Base-by-base conservation (phyloP, 2,797 vertebrate species). In the Calcarius lapponicus region DNA sequence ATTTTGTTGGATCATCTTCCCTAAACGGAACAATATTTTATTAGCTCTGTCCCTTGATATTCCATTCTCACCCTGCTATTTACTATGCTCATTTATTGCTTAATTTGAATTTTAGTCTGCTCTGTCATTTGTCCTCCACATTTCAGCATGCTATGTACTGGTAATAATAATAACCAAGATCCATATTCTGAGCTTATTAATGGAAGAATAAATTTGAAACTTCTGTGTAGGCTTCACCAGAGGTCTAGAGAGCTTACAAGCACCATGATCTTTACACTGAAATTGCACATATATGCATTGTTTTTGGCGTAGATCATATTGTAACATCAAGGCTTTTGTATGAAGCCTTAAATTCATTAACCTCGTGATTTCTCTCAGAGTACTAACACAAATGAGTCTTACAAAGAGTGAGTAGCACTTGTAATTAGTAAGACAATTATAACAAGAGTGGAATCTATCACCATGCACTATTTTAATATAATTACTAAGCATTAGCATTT, bases 381-480 rank as follows among this genome's bases (percentile, higher is more conserved):
- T 70, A 62, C 56, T 85, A 51, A 91, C 88, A 78, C 17, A 84
- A 92, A 69, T 14, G 7, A 81, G 11, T n/a, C 26, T 84, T 78
- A 73, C 15, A 92, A 91, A 83, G 58, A 86, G 11, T 62, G 82
- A 94, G 43, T 28, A 72, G 66, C 50, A 61, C 57, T 83, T 87
- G 32, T 93, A 92, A 92, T 91, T 88, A 93, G n/a, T 73, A 84
- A 48, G 21, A 85, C 40, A 78, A 80, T 61, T 89, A 78, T 50
- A 78, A 60, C 3, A 13, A 81, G 69, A 91, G 76, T 64, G 36
- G 80, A 88, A 75, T 38, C 58, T 86, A 84, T 83, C 62, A 45
- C 88, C 20, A 12, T 43, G 40, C 11, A 19, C 53, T 66, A 45
- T 79, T 91, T 83, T 86, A 67, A 83, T 84, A 76, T 40, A 87